Conservation (phyloP, 23 tunicate genomes). For the Styela clava region DNA sequence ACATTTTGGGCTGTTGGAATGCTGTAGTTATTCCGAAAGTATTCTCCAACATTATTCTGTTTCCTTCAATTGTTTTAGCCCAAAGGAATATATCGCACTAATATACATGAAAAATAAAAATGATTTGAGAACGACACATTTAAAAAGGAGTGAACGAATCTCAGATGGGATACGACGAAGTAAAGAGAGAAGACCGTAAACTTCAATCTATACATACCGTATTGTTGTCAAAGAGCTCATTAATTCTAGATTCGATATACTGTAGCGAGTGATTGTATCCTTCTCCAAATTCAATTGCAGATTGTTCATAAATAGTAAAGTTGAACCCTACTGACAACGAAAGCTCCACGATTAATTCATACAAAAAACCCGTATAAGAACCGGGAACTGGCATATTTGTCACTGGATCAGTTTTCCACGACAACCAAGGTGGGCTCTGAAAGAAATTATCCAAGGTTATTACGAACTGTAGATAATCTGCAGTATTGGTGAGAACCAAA, state of each 20-base stretch:
- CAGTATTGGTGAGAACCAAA: no score
- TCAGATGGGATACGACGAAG: neutral
- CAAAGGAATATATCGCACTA: constrained; percentile 56
- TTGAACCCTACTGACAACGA: constrained; percentile 31
- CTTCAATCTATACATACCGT: constrained; percentile 22
- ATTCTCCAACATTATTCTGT: constrained; percentile 28
- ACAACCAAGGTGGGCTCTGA: constrained; percentile 61
- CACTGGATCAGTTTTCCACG: constrained; percentile 36
- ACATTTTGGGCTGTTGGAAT: constrained; percentile 30
- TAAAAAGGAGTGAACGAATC: neutral
- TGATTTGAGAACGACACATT: neutral
- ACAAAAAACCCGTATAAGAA: constrained; percentile 41
- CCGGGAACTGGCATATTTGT: constrained; percentile 31
- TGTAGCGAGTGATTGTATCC: constrained; percentile 27
- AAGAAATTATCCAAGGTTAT: neutral
- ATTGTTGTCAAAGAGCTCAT: constrained; percentile 29
- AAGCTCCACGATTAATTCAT: constrained; percentile 36
- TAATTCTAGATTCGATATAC: constrained; percentile 37
- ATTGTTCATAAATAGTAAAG: constrained; percentile 30
- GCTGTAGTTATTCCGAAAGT: constrained; percentile 28
- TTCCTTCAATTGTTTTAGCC: constrained; percentile 41
- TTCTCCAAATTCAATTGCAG: constrained; percentile 33
- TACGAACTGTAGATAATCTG: neutral
- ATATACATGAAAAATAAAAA: neutral
- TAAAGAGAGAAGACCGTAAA: neutral